Percentiles rank a stretch among this genome's conserved stretches.
Evolutionary conservation across 2,888 invertebrate genomes (phyloP).

Genomic region (Tipula vernalis): DNA sequence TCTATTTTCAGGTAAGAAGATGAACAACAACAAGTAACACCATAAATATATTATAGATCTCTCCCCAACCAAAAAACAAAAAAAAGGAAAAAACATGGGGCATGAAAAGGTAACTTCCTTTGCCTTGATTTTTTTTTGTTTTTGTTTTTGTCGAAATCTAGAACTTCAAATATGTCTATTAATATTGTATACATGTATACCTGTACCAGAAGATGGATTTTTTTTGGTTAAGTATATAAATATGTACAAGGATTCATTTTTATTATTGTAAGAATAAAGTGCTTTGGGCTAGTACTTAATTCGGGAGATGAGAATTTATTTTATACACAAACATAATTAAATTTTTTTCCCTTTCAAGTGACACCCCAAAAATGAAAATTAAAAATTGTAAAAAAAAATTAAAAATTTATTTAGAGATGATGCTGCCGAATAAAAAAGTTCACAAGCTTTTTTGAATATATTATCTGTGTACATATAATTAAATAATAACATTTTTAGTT

Average conservation of each 20-base stretch:
- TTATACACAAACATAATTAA: neutral
- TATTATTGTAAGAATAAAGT: neutral
- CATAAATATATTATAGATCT: neutral
- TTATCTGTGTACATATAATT: neutral
- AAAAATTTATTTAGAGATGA: neutral
- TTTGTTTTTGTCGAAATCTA: neutral
- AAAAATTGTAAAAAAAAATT: neutral
- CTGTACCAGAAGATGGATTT: too few species aligned
- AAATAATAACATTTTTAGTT: neutral
- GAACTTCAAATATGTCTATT: neutral
- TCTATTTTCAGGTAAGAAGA: neutral
- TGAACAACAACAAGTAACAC: neutral
- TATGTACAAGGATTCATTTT: neutral
- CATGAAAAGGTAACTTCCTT: neutral
- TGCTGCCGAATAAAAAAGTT: neutral
- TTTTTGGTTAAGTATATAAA: neutral
- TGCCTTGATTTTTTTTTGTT: neutral
- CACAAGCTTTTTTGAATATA: neutral
- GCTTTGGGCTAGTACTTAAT: neutral
- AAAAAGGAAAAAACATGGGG: neutral
- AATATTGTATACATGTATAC: neutral
- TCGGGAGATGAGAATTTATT: neutral
- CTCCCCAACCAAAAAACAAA: neutral
- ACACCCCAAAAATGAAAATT: neutral
- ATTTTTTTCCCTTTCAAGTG: neutral